These are phyloP conservation scores for Sebastes schlegelii DNA, from an alignment of 2,113 vertebrate genomes.

Conservation along the genomic window DNA sequence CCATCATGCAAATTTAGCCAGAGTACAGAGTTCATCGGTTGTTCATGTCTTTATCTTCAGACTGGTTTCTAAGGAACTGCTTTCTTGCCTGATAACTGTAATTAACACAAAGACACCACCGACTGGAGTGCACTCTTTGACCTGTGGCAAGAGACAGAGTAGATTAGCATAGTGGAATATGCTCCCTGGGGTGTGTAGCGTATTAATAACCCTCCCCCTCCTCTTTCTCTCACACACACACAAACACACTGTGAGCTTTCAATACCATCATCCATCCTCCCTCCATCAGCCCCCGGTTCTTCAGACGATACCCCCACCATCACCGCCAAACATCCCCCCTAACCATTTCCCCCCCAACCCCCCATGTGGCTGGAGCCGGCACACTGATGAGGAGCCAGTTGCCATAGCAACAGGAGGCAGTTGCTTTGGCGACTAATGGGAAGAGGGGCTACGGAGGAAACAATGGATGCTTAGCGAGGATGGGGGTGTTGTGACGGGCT, in stretches of 20 bases:
- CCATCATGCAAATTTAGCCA: background rate
- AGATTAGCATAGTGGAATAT: slow-evolving; percentile 29
- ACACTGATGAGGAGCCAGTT: slow-evolving; percentile 78
- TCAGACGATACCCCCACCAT: slow-evolving; percentile 29
- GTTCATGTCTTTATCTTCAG: background rate
- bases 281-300: slow-evolving; percentile 19
- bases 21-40: background rate
- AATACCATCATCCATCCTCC: slow-evolving; percentile 7
- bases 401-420: slow-evolving; percentile 80
- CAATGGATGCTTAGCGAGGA: slow-evolving; percentile 64
- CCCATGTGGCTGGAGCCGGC: slow-evolving; percentile 53
- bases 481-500: slow-evolving; percentile 59
- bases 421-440: slow-evolving; percentile 85
- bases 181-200: slow-evolving; percentile 12
- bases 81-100: slow-evolving; percentile 18
- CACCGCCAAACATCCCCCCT: slow-evolving; percentile 28
- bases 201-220: slow-evolving; percentile 28
- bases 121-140: slow-evolving; percentile 11
- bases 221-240: background rate
- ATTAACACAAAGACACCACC: slow-evolving; percentile 27
- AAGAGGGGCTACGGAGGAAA: slow-evolving; percentile 68
- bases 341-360: slow-evolving; percentile 19
- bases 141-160: slow-evolving; percentile 13
- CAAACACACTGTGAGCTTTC: background rate
- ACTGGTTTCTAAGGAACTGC: background rate